Evolutionary conservation across 2,113 vertebrate species (phyloP).

Genomic region (Pavo muticus): DNA sequence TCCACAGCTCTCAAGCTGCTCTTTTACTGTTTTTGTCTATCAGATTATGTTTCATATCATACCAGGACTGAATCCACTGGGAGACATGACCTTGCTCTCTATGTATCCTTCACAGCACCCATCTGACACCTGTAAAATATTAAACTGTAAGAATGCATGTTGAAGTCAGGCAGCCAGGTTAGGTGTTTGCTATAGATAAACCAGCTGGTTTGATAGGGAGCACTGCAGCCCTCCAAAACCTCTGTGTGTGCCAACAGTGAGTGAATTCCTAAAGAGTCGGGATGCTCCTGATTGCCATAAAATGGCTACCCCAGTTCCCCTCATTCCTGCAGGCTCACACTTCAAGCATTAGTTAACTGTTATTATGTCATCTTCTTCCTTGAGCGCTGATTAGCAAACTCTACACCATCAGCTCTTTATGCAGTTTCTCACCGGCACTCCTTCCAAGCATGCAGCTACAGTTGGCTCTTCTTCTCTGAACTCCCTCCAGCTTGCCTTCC

Average conservation of each 20-base stretch:
- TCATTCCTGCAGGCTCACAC: neutral
- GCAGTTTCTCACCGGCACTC: neutral
- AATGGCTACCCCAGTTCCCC: neutral
- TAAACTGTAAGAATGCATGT: conserved; percentile 47
- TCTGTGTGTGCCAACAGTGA: neutral
- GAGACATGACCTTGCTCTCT: neutral
- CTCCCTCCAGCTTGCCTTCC: conserved; percentile 45
- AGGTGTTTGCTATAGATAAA: conserved; percentile 50
- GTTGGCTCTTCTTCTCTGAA: conserved; percentile 59
- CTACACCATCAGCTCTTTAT: neutral
- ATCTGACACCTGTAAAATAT: conserved; percentile 61
- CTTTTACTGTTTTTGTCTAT: neutral
- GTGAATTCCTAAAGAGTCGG: conserved; percentile 55
- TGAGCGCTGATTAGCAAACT: neutral
- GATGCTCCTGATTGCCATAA: conserved; percentile 30
- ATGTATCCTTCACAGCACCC: neutral
- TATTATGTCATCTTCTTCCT: neutral
- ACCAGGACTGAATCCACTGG: neutral
- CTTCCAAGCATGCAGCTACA: conserved; percentile 19
- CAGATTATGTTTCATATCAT: neutral
- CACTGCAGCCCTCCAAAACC: neutral
- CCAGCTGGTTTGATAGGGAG: conserved; percentile 7
- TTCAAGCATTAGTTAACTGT: neutral
- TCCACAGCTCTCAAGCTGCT: neutral
- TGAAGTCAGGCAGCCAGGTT: conserved; percentile 33